phyloP scores from a whole-genome alignment of 1,140 invertebrate species.

The Magallana angulata region DNA sequence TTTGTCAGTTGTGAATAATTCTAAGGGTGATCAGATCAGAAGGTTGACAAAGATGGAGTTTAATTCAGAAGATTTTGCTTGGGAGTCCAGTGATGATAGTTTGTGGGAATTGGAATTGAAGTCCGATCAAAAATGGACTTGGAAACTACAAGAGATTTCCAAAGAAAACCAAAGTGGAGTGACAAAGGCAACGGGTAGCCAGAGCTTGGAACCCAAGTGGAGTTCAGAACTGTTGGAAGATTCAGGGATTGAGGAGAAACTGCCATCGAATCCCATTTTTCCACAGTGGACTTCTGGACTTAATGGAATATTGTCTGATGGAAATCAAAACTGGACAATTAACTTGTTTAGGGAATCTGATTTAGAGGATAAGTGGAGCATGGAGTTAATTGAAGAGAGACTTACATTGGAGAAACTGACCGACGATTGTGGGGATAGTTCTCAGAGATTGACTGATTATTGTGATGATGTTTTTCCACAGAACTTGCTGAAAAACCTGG shows the following conservation, averaged over 20 bases:
- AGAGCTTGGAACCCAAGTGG: not conserved
- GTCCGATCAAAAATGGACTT: not conserved
- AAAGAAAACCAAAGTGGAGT: not conserved
- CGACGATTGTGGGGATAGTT: slow-evolving; percentile 29
- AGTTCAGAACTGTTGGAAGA: slow-evolving; percentile 7
- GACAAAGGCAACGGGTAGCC: not conserved
- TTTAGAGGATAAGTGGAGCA: slow-evolving; percentile 18
- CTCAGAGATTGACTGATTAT: not conserved
- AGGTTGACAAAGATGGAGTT: not conserved
- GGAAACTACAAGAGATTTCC: not conserved
- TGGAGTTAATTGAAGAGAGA: slow-evolving; percentile 29
- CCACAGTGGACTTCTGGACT: not conserved
- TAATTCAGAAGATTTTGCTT: not conserved
- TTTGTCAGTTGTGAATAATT: too few species aligned
- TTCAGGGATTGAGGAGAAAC: slow-evolving; percentile 20
- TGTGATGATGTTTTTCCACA: slow-evolving; percentile 59
- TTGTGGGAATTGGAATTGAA: not conserved
- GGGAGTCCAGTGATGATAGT: slow-evolving; percentile 17
- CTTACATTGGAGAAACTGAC: slow-evolving; percentile 31
- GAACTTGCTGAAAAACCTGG: slow-evolving; percentile 70
- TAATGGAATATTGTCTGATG: not conserved
- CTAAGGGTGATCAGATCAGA: not conserved
- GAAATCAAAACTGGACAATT: not conserved
- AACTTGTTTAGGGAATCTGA: not conserved
- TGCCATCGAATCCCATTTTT: not conserved